Conservation (phyloP, 1,140 invertebrate genomes). For the Grapholita molesta region DNA sequence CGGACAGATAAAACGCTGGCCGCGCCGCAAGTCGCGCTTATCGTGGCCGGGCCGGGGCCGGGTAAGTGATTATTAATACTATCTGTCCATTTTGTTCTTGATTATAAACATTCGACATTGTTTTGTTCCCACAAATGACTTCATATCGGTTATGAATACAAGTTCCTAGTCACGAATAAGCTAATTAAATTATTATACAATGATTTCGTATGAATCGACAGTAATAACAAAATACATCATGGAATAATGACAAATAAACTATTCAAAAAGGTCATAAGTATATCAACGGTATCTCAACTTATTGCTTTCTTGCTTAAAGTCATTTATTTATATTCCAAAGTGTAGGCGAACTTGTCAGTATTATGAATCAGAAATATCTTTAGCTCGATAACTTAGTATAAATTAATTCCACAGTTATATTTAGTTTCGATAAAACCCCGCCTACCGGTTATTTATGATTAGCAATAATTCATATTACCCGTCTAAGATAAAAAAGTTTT, state of each 20-base stretch:
- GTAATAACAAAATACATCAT: neutral
- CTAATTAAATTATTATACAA: slow-evolving; percentile 15
- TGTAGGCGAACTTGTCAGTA: neutral
- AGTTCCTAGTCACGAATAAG: slow-evolving; percentile 18
- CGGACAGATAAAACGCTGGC: no score
- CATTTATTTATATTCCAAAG: neutral
- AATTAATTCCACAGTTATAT: slow-evolving; percentile 8
- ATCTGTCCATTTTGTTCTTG: no score
- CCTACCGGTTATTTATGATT: slow-evolving; percentile 1
- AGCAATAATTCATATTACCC: slow-evolving; percentile 33
- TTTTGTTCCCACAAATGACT: slow-evolving; percentile 20
- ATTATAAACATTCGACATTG: no score
- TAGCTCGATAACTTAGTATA: neutral
- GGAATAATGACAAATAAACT: neutral
- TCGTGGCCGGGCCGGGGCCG: no score
- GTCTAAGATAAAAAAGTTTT: slow-evolving; percentile 41
- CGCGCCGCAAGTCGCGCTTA: no score
- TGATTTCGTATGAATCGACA: neutral
- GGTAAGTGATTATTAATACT: no score
- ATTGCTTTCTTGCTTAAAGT: neutral
- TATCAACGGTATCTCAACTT: neutral
- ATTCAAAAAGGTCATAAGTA: neutral
- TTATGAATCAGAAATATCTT: slow-evolving; percentile 13
- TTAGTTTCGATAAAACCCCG: slow-evolving; percentile 1
- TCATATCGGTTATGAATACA: slow-evolving; percentile 26